These are phyloP conservation scores for Muntiacus muntjak DNA, from an alignment of 2,113 vertebrate genomes.

Conservation along the genomic window DNA sequence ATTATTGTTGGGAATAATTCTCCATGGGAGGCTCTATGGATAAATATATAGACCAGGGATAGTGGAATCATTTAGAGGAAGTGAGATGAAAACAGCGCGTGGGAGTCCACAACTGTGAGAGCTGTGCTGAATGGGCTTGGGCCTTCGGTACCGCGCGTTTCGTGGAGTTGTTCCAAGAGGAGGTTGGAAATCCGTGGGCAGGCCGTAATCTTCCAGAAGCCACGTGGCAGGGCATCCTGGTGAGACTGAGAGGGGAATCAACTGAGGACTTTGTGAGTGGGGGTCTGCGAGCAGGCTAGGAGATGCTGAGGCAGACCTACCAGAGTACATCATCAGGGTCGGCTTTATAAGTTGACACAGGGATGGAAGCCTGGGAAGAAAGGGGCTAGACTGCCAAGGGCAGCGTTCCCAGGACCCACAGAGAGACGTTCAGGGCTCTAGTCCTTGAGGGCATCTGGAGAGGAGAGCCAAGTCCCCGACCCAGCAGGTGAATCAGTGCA, in stretches of 20 bases:
- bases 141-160: neutral
- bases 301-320: neutral
- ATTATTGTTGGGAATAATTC: neutral
- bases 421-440: neutral
- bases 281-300: neutral
- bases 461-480: too few relatives aligned
- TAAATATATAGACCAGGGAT: neutral
- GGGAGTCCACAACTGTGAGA: neutral
- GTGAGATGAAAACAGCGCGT: rapidly evolving
- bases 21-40: neutral
- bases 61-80: neutral
- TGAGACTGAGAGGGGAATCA: neutral
- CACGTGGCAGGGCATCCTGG: rapidly evolving
- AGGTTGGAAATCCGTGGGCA: neutral
- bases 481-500: neutral
- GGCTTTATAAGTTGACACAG: neutral
- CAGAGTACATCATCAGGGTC: neutral
- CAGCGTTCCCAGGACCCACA: rapidly evolving
- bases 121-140: neutral
- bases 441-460: neutral
- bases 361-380: neutral
- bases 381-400: neutral
- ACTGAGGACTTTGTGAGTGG: neutral
- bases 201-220: neutral
- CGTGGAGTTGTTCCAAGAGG: neutral